Conservation (phyloP, 2,113 vertebrate species). For the Passer montanus region DNA sequence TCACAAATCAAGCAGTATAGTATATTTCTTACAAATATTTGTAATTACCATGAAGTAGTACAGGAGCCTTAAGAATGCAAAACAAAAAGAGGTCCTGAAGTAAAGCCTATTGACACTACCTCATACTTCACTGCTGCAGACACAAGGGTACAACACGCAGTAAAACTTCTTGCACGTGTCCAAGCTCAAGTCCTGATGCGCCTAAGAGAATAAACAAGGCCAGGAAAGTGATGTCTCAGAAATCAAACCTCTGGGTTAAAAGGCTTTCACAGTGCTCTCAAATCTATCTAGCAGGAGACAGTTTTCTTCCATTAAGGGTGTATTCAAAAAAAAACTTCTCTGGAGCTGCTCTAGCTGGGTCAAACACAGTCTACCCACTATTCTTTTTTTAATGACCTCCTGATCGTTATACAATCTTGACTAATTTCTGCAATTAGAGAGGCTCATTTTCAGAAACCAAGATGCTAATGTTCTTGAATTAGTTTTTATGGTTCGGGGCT, state of each 20-base stretch:
- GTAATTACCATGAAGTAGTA: constrained; percentile 55
- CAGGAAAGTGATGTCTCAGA: neutral
- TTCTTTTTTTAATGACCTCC: constrained; percentile 70
- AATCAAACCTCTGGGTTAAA: neutral
- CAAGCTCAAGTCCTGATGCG: neutral
- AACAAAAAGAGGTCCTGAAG: constrained; percentile 6
- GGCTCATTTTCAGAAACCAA: constrained; percentile 69
- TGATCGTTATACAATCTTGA: constrained; percentile 72
- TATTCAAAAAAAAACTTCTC: neutral
- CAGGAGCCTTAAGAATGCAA: constrained; percentile 60
- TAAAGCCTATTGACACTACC: neutral
- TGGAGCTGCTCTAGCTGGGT: neutral
- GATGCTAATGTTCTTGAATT: constrained; percentile 76
- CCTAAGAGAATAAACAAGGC: neutral
- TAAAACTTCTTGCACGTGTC: neutral
- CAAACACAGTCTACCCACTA: neutral
- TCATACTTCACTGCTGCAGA: constrained; percentile 1
- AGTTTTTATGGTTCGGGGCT: constrained; percentile 76
- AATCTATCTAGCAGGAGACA: neutral
- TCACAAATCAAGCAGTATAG: constrained; percentile 41
- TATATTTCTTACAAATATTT: constrained; percentile 59
- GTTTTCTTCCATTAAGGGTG: neutral
- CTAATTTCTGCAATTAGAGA: constrained; percentile 78
- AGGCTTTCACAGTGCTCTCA: neutral
- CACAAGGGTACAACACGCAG: neutral